phyloP scores from a whole-genome alignment of 1,140 invertebrate genomes.

The Drosophila rhopaloa region DNA sequence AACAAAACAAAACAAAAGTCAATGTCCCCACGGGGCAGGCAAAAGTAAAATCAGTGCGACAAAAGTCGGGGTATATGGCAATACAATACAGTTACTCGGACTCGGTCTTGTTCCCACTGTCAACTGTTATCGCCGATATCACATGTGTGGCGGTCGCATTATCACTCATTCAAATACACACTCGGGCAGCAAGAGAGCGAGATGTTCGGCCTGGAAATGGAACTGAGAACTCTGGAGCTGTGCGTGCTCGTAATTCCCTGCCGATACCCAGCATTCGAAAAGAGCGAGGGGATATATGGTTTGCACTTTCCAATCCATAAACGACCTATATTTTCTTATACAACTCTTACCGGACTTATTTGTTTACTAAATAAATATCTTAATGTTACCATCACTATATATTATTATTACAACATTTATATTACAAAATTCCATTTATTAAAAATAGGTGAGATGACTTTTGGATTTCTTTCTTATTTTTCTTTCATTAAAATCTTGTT shows the following conservation, averaged over 20 bases:
- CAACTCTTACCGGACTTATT: too few species aligned
- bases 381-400: too few species aligned
- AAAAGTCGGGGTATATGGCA: slow-evolving; percentile 26
- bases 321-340: too few species aligned
- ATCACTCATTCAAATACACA: slow-evolving; percentile 49
- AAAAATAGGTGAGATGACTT: too few species aligned
- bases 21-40: slow-evolving; percentile 33
- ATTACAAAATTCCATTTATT: too few species aligned
- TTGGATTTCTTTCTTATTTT: too few species aligned
- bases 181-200: slow-evolving; percentile 8
- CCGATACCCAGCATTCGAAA: slow-evolving; percentile 9
- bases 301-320: background rate
- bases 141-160: slow-evolving; percentile 64
- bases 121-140: slow-evolving; percentile 73
- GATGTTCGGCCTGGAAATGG: slow-evolving; percentile 14
- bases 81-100: slow-evolving; percentile 32
- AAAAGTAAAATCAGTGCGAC: slow-evolving; percentile 60
- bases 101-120: slow-evolving; percentile 43
- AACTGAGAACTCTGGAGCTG: slow-evolving; percentile 3
- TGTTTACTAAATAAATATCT: too few species aligned
- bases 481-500: too few species aligned
- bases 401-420: too few species aligned
- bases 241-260: slow-evolving; percentile 16
- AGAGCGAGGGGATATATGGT: background rate
- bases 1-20: slow-evolving; percentile 55